phyloP scores from a whole-genome alignment of 92 coral and sea anemone genomes.

The Galaxea fascicularis region DNA sequence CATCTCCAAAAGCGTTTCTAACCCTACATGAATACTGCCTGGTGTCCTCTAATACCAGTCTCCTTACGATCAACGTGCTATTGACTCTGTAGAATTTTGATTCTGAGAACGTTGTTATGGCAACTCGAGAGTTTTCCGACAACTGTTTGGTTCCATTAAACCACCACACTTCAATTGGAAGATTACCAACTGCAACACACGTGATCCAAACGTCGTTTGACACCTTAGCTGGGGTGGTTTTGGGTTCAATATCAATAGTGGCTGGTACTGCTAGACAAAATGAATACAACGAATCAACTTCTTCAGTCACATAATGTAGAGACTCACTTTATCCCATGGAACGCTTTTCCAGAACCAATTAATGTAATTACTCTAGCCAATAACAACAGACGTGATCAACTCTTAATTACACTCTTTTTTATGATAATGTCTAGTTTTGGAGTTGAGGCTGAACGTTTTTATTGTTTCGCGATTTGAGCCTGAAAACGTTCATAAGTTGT shows the following conservation, averaged over 20 bases:
- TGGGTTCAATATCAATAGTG: conserved; percentile 72
- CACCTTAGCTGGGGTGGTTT: conserved; percentile 65
- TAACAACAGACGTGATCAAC: too few relatives aligned
- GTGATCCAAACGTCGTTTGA: conserved; percentile 64
- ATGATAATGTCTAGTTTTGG: too few relatives aligned
- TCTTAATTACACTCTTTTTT: too few relatives aligned
- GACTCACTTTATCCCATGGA: not conserved
- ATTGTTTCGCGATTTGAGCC: too few relatives aligned
- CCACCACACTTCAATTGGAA: conserved; percentile 80
- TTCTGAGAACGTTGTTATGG: conserved; percentile 16
- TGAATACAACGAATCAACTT: conserved; percentile 1
- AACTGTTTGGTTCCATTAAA: conserved; percentile 68
- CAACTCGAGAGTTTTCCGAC: conserved; percentile 55
- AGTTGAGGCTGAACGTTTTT: too few relatives aligned
- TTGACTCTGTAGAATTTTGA: conserved; percentile 60
- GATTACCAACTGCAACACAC: conserved; percentile 85
- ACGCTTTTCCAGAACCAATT: too few relatives aligned
- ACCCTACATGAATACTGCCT: conserved; percentile 83
- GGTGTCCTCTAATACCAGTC: conserved; percentile 79
- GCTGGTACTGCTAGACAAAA: conserved; percentile 95
- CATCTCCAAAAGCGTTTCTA: conserved; percentile 76
- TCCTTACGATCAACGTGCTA: conserved; percentile 68
- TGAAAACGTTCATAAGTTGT: too few relatives aligned
- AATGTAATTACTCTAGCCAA: too few relatives aligned
- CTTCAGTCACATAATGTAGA: not conserved